phyloP scores from a whole-genome alignment of 2,797 vertebrate species.

The Rhinoraja longicauda region DNA sequence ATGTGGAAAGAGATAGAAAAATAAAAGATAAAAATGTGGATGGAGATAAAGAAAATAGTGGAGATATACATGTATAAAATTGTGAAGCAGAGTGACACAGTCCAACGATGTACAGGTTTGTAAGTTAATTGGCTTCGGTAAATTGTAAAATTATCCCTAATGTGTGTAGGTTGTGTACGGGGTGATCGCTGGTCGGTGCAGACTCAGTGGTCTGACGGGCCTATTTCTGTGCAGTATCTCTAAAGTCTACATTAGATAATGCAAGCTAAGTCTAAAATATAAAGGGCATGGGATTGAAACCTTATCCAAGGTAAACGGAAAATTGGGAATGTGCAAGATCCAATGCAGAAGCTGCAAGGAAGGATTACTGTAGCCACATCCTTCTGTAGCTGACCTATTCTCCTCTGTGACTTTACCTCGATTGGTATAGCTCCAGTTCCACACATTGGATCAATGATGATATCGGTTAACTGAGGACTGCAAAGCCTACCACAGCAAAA shows the following conservation, averaged over 20 bases:
- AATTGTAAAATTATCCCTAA: too few relatives aligned
- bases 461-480: conserved; percentile 77
- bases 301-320: not conserved
- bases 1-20: not conserved
- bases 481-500: conserved; percentile 69
- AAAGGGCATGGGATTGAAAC: not conserved
- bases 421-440: conserved; percentile 91
- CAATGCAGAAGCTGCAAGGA: not conserved
- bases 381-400: not conserved
- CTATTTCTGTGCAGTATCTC: too few relatives aligned
- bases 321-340: not conserved
- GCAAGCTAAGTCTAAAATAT: not conserved
- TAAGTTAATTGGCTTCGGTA: too few relatives aligned
- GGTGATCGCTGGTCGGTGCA: too few relatives aligned
- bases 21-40: not conserved
- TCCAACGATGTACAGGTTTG: conserved; percentile 38
- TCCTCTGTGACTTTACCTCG: conserved; percentile 67
- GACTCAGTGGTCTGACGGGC: too few relatives aligned
- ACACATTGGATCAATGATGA: conserved; percentile 96
- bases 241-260: not conserved
- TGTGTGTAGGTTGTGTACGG: too few relatives aligned
- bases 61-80: not conserved
- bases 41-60: not conserved
- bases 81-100: conserved; percentile 37
- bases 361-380: not conserved